phyloP scores from a whole-genome alignment of 92 coral and sea anemone species.

The Paramuricea clavata region DNA sequence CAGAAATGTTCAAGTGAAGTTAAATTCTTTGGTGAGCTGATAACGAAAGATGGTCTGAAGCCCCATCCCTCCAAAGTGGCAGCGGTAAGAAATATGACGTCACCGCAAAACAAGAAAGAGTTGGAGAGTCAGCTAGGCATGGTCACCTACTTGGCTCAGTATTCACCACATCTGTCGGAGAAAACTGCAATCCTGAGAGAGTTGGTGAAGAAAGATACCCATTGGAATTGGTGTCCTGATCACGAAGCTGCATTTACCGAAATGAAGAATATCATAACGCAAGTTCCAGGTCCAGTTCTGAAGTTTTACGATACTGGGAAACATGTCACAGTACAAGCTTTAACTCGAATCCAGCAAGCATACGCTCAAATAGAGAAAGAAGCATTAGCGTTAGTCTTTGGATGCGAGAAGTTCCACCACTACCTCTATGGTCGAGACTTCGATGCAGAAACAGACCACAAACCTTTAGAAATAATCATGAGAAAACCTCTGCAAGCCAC shows the following conservation, averaged over 20 bases:
- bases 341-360: constrained; percentile 47
- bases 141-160: background rate
- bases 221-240: constrained; percentile 13
- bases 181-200: constrained; percentile 1
- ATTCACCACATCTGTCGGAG: constrained; percentile 25
- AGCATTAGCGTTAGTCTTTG: constrained; percentile 38
- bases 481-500: too few species aligned
- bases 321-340: constrained; percentile 9
- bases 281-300: constrained; percentile 4
- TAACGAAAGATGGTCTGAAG: background rate
- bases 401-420: constrained; percentile 68
- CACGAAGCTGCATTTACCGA: constrained; percentile 17
- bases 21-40: background rate
- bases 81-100: constrained; percentile 5
- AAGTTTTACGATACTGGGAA: background rate
- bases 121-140: background rate
- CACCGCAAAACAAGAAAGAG: constrained; percentile 6
- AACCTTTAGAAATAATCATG: too few species aligned
- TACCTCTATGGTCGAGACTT: too few species aligned
- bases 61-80: constrained; percentile 8
- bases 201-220: too few species aligned
- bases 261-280: constrained; percentile 3
- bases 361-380: constrained; percentile 64
- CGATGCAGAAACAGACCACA: too few species aligned
- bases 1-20: background rate